Conservation (phyloP, 2,888 invertebrate species). For the Drosophila sordidula region DNA sequence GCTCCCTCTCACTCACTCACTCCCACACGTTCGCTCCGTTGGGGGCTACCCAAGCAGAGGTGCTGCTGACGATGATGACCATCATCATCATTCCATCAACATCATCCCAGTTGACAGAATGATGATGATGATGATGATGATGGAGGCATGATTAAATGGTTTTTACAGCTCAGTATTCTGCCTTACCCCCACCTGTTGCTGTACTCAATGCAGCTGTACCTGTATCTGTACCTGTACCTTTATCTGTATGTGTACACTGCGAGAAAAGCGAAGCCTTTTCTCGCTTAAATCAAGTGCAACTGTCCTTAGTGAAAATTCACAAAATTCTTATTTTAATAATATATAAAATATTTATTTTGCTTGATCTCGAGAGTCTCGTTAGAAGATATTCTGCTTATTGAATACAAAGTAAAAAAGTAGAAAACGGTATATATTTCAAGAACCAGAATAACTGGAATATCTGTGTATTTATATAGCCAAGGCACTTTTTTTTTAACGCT, state of each 20-base stretch:
- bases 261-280: background rate
- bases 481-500: too few species aligned
- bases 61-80: slow-evolving; percentile 10
- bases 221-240: slow-evolving; percentile 8
- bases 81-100: too few species aligned
- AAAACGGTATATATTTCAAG: too few species aligned
- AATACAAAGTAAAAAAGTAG: too few species aligned
- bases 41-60: background rate
- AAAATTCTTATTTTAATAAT: too few species aligned
- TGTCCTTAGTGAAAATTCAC: too few species aligned
- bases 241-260: slow-evolving; percentile 10
- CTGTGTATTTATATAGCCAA: too few species aligned
- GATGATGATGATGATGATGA: background rate
- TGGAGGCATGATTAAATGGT: slow-evolving; percentile 13
- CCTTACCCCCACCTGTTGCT: background rate
- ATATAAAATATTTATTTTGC: too few species aligned
- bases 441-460: too few species aligned
- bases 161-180: background rate
- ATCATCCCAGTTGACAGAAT: slow-evolving; percentile 8
- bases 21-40: background rate
- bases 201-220: background rate
- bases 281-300: too few species aligned
- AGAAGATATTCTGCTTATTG: too few species aligned
- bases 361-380: too few species aligned
- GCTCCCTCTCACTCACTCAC: background rate